These are phyloP conservation scores for Bombus sibiricus DNA, from an alignment of 1,140 invertebrate genomes.

Conservation along the genomic window DNA sequence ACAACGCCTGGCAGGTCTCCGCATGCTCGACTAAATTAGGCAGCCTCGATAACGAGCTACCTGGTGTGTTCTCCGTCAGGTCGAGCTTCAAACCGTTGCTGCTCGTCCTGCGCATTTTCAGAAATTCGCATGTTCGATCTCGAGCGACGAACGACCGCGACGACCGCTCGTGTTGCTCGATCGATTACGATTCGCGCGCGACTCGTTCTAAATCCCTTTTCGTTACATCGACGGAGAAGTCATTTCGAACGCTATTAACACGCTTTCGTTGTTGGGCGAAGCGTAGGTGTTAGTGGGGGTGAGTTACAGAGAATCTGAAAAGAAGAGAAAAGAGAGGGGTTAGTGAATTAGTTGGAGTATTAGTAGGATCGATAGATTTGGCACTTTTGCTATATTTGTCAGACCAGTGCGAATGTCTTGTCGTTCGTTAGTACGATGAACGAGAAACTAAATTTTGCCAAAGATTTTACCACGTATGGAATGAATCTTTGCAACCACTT, in stretches of 20 bases:
- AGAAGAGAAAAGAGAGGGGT: constrained; percentile 63
- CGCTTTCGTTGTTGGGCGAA: neutral
- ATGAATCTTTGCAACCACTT: too few relatives aligned
- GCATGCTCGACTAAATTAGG: constrained; percentile 82
- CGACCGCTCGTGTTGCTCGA: constrained; percentile 40
- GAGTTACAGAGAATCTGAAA: constrained; percentile 72
- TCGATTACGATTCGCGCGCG: neutral
- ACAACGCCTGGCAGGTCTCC: constrained; percentile 70
- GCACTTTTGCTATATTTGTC: neutral
- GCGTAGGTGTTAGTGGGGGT: constrained; percentile 40
- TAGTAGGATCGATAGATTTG: constrained; percentile 50
- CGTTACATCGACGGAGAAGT: neutral
- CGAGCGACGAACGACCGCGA: constrained; percentile 42
- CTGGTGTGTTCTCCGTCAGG: constrained; percentile 81
- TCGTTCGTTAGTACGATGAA: too few relatives aligned
- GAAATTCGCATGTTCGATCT: constrained; percentile 77
- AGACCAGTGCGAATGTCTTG: too few relatives aligned
- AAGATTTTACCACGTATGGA: too few relatives aligned
- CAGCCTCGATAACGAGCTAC: constrained; percentile 78
- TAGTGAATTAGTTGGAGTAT: constrained; percentile 65
- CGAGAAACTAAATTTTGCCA: too few relatives aligned
- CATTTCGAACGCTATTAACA: constrained; percentile 50
- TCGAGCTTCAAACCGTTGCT: constrained; percentile 81
- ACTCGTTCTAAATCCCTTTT: neutral
- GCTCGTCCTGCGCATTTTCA: constrained; percentile 80